These are phyloP conservation scores for Maniola jurtina DNA, from an alignment of 1,140 invertebrate genomes.

Conservation along the genomic window DNA sequence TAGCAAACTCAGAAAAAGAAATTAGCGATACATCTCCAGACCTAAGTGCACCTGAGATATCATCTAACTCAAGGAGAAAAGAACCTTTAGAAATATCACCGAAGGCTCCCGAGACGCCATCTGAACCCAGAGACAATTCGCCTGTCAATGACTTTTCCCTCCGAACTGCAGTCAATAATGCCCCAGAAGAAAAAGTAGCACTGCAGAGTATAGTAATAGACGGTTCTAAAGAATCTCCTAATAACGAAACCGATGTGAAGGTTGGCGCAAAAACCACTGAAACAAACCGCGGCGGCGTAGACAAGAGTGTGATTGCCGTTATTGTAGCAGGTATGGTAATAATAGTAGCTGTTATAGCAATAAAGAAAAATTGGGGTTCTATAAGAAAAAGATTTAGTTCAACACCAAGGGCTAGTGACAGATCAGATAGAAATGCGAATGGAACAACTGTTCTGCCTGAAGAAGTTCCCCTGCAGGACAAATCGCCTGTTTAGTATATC, in stretches of 20 bases:
- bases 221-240: conserved; percentile 33
- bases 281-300: conserved; percentile 59
- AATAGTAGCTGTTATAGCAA: conserved; percentile 68
- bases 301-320: conserved; percentile 68
- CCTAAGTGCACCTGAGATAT: background rate
- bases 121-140: conserved; percentile 25
- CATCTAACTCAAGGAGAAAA: background rate
- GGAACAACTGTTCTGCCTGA: conserved; percentile 52
- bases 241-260: conserved; percentile 44
- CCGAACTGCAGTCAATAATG: conserved; percentile 46
- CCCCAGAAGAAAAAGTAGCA: conserved; percentile 35
- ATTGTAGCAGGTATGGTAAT: conserved; percentile 74
- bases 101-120: conserved; percentile 8
- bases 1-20: background rate
- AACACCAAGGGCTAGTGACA: conserved; percentile 52
- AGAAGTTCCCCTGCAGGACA: conserved; percentile 69
- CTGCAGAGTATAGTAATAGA: conserved; percentile 37
- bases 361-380: conserved; percentile 80
- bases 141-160: conserved; percentile 47
- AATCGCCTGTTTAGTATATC: conserved; percentile 57
- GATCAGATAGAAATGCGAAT: conserved; percentile 47
- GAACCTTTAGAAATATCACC: background rate
- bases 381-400: conserved; percentile 69
- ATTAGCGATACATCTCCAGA: background rate
- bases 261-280: conserved; percentile 54